Evolutionary conservation across 2,888 invertebrate species (phyloP).

Genomic region (Cheilosia vernalis): DNA sequence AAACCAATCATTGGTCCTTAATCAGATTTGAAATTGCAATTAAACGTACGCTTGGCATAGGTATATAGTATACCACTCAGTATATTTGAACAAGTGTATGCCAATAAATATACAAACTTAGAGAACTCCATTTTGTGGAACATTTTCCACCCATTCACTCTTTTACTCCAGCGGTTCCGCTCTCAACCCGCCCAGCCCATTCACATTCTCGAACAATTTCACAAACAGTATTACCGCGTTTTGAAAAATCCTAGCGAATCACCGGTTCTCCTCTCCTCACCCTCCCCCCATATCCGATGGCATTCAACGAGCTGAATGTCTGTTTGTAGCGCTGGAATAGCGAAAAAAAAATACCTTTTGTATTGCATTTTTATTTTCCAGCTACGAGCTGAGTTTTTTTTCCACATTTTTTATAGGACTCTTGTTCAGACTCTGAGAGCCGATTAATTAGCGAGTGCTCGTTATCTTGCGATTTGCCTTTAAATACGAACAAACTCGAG

Average conservation of each 20-base stretch:
- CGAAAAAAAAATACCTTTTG: slow-evolving; percentile 44
- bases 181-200: slow-evolving; percentile 34
- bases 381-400: slow-evolving; percentile 53
- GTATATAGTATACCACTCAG: not conserved
- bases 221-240: slow-evolving; percentile 71
- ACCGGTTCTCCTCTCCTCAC: slow-evolving; percentile 24
- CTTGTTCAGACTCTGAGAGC: slow-evolving; percentile 64
- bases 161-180: slow-evolving; percentile 20
- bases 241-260: slow-evolving; percentile 61
- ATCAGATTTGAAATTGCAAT: slow-evolving; percentile 27
- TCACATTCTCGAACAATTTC: slow-evolving; percentile 74
- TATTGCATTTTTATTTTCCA: slow-evolving; percentile 58
- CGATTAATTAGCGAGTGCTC: slow-evolving; percentile 75
- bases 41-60: slow-evolving; percentile 13
- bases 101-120: slow-evolving; percentile 29
- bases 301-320: slow-evolving; percentile 48
- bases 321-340: slow-evolving; percentile 17
- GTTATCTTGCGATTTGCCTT: slow-evolving; percentile 74
- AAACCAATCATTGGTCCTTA: slow-evolving; percentile 29
- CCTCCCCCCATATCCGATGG: slow-evolving; percentile 19
- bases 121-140: slow-evolving; percentile 44
- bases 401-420: slow-evolving; percentile 10
- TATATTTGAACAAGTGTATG: slow-evolving; percentile 28
- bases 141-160: slow-evolving; percentile 36
- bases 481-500: slow-evolving; percentile 71